Base-by-base conservation (phyloP, 2,797 vertebrate species). In the Euthynnus affinis region DNA sequence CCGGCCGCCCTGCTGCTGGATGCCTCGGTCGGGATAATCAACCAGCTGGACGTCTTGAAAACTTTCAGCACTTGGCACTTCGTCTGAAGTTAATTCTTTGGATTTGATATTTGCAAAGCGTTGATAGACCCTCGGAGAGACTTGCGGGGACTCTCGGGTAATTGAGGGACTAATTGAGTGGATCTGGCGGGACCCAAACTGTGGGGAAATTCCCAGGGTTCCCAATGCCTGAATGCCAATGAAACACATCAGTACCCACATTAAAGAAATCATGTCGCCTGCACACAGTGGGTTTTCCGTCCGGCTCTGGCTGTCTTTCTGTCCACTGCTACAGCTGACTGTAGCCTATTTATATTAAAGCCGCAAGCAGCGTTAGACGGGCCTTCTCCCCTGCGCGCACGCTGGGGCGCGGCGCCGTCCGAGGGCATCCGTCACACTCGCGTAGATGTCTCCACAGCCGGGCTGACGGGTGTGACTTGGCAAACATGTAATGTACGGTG, bases 221-320 rank as follows among this genome's bases (percentile, higher is more conserved):
- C 82, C 90, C 49, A 84, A 46, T 9, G 73, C 69, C 76, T 95
- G 67, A 17, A 87, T 14, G 73, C 70, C 67, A 13, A 86, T 12
- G 64, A 78, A 64, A 68, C 63, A 88, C 8, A 94, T 29, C 63
- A 89, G 63, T 59, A 59, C 65, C 79, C 86, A 72, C 27, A 65
- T 22, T 9, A 89, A 61, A 27, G 55, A 71, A 74, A 69, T 72
- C 95, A 95, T 95, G 64, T 49, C 90, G 71, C 25, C 64, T 4
- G 64, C 7, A 2, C 49, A 12, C 49, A 42, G 34, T 17, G n/a
- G 13, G 6, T 42, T 44, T 9, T 32, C 34, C n/a, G 40, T 52
- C 52, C 4, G 22, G 25, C 12, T 64, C 13, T 17, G 55, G 6
- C 12, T 34, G 66, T 23, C 71, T 52, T 52, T 23, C 22, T 27